Base-by-base conservation (phyloP, 2,797 vertebrate species). In the Galagoides demidoff region DNA sequence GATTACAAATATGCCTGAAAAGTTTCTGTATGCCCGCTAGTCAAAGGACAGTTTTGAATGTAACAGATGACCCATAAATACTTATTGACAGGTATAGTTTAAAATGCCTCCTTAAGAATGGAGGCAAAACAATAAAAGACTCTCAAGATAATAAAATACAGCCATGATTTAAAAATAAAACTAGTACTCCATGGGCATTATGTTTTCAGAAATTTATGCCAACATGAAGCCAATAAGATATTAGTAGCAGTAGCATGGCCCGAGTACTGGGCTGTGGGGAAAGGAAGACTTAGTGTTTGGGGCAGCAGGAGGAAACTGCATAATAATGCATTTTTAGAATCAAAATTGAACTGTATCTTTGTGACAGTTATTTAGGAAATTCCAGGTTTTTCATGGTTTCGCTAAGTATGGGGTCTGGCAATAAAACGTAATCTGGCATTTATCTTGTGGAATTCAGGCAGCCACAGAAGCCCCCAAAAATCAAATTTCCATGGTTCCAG, bases 401-500 rank as follows among this genome's bases (percentile, higher is more conserved):
- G 94, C 94, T 97, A 97, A 97, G 93, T 96, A 97, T 92, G 97
- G 97, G 92, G 84, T 97, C 97, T 94, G 97, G 97, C 97, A 98
- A 98, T 95, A 88, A 95, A 96, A 98, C 97, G 90, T 97, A 98
- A 98, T 97, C 96, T 97, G 89, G 94, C 91, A 92, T 97, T 96
- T 95, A 95, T 95, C 84, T 96, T 94, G 81, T 95, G 94, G 96
- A 96, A 96, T 97, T 94, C 89, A 96, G 81, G 96, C 89, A 97
- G 94, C 95, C 97, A 97, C 97, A 97, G 97, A 98, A 98, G 95
- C 94, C 86, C 85, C 98, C 97, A 98, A 98, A 98, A 98, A 98
- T 98, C 97, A 98, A 98, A 97, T 98, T 98, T 98, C 90, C 87
- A 97, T 98, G 95, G 97, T 98, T 98, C 97, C 94, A 52, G 29